Percentiles rank a stretch among this genome's conserved stretches.
Conservation (phyloP, 1,140 invertebrate genomes). For the Vanessa tameamea region DNA sequence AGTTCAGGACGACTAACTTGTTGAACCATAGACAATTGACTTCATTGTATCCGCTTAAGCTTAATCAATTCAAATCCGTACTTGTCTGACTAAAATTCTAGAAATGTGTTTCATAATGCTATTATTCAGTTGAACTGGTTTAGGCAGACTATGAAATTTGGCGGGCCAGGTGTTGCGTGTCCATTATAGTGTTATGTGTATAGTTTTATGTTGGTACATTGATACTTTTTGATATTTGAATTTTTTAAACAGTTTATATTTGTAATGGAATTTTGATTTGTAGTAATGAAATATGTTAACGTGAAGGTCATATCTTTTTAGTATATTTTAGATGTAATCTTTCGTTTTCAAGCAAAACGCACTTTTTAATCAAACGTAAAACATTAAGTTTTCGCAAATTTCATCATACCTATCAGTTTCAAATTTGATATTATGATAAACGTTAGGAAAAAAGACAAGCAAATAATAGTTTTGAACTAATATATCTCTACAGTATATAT, state of each 20-base stretch:
- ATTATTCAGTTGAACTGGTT: conserved; percentile 45
- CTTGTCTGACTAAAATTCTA: conserved; percentile 34
- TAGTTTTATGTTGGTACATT: neutral
- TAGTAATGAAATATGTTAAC: no score
- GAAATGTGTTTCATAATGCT: conserved; percentile 44
- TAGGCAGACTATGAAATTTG: conserved; percentile 32
- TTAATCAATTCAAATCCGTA: conserved; percentile 36
- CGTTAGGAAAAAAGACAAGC: no score
- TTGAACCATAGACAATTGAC: neutral
- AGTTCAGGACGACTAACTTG: neutral
- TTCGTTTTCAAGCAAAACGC: no score
- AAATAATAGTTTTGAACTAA: no score
- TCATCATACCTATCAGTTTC: no score
- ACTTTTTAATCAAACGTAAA: no score
- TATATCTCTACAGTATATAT: no score
- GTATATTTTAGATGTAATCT: no score
- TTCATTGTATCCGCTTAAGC: conserved; percentile 12
- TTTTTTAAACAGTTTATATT: neutral
- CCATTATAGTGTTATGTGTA: conserved; percentile 20
- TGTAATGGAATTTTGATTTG: no score
- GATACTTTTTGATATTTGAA: neutral
- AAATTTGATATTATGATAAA: no score
- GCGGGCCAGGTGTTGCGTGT: conserved; percentile 40
- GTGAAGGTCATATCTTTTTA: no score
- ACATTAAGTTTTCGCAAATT: no score